Percentiles rank a stretch among this genome's conserved stretches.
Evolutionary conservation across 2,888 invertebrate genomes (phyloP).

Genomic region (Punctoribates punctum): DNA sequence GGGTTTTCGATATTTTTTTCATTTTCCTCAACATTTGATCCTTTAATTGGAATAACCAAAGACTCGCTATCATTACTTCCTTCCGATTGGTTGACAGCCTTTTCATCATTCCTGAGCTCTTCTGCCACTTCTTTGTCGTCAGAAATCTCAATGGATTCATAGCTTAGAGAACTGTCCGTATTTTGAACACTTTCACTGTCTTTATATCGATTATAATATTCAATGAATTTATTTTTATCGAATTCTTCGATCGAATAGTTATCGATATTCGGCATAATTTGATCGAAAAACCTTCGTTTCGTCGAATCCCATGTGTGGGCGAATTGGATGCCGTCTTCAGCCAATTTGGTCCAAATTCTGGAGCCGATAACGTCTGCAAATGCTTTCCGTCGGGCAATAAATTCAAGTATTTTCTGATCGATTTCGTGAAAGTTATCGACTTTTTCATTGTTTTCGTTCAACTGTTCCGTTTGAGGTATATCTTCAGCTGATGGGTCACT

Average conservation of each 20-base stretch:
- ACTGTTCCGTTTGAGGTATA: not conserved
- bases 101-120: not conserved
- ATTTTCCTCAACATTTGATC: too few relatives aligned
- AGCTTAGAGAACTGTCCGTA: too few relatives aligned
- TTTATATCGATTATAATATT: not conserved
- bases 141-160: too few relatives aligned
- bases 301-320: not conserved
- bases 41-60: too few relatives aligned
- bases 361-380: not conserved
- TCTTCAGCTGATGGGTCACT: not conserved
- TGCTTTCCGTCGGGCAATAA: not conserved
- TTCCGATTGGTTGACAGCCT: not conserved
- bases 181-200: too few relatives aligned
- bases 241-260: not conserved
- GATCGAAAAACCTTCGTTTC: not conserved
- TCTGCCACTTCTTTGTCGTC: not conserved
- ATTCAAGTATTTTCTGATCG: not conserved
- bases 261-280: conserved; percentile 14
- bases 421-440: not conserved
- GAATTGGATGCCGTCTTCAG: not conserved
- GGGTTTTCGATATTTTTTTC: too few relatives aligned
- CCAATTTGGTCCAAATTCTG: not conserved
- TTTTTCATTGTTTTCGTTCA: not conserved
- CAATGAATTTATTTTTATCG: not conserved
- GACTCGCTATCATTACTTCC: not conserved